phyloP scores from a whole-genome alignment of 2,113 vertebrate genomes.

The Phasianus colchicus region DNA sequence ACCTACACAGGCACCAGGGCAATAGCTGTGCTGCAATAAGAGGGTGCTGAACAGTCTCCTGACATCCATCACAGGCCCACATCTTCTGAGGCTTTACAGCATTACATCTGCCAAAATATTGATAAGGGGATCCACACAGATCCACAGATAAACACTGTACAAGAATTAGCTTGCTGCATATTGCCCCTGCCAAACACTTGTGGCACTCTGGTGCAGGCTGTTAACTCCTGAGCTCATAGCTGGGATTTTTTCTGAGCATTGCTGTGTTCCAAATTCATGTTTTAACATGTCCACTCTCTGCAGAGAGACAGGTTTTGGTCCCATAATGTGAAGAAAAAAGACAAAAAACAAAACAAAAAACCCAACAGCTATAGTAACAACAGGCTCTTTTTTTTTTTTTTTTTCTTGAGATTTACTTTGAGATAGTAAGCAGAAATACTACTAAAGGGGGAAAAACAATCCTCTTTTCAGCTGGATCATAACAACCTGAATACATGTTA shows the following conservation, averaged over 20 bases:
- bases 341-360: too few relatives aligned
- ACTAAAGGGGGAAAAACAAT: neutral
- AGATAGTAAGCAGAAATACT: neutral
- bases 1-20: neutral
- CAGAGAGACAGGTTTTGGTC: neutral
- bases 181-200: neutral
- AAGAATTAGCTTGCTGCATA: neutral
- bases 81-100: neutral
- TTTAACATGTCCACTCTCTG: neutral
- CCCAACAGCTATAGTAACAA: neutral
- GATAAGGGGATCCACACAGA: neutral
- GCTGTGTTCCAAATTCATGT: slow-evolving; percentile 3
- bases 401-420: neutral
- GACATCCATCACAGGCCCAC: neutral
- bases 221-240: neutral
- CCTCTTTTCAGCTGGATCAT: neutral
- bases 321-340: neutral
- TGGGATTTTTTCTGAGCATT: slow-evolving; percentile 37
- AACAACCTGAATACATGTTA: neutral
- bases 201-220: neutral
- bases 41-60: neutral
- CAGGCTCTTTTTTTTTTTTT: neutral
- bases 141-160: neutral
- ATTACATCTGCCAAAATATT: neutral
- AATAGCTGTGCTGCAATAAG: neutral